These are phyloP conservation scores for Barbus barbus DNA, from an alignment of 2,113 vertebrate species.

Conservation along the genomic window DNA sequence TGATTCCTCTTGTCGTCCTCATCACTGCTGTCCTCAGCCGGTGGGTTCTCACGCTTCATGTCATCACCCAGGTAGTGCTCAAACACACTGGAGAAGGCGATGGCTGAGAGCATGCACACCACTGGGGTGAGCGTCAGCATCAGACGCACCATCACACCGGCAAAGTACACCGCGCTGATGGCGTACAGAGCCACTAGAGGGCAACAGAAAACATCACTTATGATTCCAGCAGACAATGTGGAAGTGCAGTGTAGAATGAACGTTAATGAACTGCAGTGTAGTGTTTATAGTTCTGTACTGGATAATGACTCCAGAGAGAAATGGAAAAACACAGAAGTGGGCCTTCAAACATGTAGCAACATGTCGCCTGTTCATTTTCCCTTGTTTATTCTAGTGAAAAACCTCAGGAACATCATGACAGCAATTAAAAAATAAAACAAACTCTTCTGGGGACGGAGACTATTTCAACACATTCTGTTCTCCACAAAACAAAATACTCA, in stretches of 20 bases:
- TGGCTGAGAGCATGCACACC: slow-evolving; percentile 98
- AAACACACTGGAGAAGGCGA: slow-evolving; percentile 98
- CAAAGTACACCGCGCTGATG: slow-evolving; percentile 89
- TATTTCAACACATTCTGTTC: neutral
- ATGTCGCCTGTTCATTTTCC: neutral
- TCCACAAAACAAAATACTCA: neutral
- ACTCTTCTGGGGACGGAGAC: neutral
- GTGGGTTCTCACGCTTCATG: slow-evolving; percentile 92
- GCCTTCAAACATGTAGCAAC: neutral
- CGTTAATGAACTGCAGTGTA: neutral
- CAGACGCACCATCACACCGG: slow-evolving; percentile 94
- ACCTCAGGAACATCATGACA: neutral
- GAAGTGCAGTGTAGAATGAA: neutral
- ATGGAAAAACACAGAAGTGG: neutral
- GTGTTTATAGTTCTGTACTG: neutral
- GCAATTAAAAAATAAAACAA: neutral
- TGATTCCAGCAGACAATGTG: neutral
- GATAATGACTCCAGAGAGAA: slow-evolving; percentile 13
- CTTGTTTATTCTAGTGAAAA: neutral
- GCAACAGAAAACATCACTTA: slow-evolving; percentile 32
- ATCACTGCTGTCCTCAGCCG: slow-evolving; percentile 95
- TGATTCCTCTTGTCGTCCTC: slow-evolving; percentile 96
- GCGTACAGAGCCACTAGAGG: slow-evolving; percentile 85
- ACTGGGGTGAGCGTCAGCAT: slow-evolving; percentile 98
- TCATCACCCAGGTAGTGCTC: slow-evolving; percentile 98